A percentile compares a stretch with the other conserved stretches of the same genome.
Conservation (phyloP, 1,140 invertebrate genomes). For the Paramacrobiotus metropolitanus region DNA sequence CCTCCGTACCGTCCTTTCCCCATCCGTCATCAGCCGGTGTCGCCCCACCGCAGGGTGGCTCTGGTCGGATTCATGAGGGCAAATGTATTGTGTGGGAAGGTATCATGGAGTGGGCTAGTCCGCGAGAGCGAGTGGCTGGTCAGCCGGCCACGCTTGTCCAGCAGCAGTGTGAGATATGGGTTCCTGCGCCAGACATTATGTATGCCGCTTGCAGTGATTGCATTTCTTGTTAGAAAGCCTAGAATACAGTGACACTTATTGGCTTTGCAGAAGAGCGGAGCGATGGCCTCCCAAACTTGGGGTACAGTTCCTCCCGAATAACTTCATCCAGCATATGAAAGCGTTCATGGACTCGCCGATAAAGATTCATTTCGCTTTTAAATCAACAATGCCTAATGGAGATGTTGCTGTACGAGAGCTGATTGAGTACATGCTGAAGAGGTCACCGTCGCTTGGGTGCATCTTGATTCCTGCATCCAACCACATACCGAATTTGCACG, state of each 20-base stretch:
- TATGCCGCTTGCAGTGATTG: not conserved
- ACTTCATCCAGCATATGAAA: not conserved
- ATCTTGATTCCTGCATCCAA: not conserved
- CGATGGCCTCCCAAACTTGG: not conserved
- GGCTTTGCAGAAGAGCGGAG: not conserved
- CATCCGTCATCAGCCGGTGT: not conserved
- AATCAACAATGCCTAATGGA: not conserved
- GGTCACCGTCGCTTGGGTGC: not conserved
- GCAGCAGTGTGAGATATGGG: not conserved
- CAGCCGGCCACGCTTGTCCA: not conserved
- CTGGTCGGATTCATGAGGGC: not conserved
- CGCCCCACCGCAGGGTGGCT: not conserved
- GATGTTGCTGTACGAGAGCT: not conserved
- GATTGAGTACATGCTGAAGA: not conserved
- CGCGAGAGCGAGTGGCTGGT: not conserved
- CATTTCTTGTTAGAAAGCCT: not conserved
- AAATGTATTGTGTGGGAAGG: not conserved
- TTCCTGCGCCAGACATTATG: not conserved
- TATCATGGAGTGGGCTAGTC: not conserved
- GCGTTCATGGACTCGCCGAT: not conserved
- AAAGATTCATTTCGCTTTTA: not conserved
- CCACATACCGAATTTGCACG: not conserved
- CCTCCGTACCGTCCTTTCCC: too few relatives aligned
- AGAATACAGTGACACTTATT: not conserved
- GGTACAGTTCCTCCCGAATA: not conserved